A percentile compares a stretch with the other conserved stretches of the same genome.
Evolutionary conservation across 2,113 vertebrate species (phyloP).

Genomic region (Hydropotes inermis): DNA sequence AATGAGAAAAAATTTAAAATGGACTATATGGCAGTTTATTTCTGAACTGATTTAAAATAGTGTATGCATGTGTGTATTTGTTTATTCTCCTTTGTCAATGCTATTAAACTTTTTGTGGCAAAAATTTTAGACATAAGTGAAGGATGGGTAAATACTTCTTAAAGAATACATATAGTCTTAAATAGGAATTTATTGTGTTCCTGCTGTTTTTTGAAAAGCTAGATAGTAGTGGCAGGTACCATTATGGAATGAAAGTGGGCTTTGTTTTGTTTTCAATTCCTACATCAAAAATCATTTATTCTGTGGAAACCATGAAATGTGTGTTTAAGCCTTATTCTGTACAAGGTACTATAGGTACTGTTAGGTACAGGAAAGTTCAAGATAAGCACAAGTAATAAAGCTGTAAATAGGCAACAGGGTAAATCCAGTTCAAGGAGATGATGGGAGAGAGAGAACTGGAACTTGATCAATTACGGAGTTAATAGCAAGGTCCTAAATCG

Average conservation of each 20-base stretch:
- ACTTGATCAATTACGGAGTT: background rate
- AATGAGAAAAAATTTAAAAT: background rate
- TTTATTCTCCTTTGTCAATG: background rate
- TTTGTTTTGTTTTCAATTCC: background rate
- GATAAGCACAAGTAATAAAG: background rate
- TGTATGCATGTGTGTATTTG: background rate
- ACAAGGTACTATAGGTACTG: background rate
- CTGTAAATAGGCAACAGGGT: background rate
- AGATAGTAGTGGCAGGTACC: background rate
- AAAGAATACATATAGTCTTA: background rate
- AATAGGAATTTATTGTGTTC: background rate
- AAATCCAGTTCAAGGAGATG: background rate
- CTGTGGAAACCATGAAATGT: background rate
- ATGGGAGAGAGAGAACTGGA: background rate
- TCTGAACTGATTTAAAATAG: background rate
- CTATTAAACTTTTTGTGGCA: background rate
- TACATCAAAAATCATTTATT: constrained; percentile 22
- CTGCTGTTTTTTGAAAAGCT: background rate
- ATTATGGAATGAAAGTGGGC: background rate
- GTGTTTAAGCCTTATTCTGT: background rate
- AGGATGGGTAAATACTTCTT: background rate
- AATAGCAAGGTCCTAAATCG: background rate
- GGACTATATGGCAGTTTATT: background rate
- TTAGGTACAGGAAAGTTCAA: background rate
- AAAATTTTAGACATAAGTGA: background rate